Percentiles rank a stretch among this genome's conserved stretches.
Evolutionary conservation across 2,888 invertebrate genomes (phyloP).

Genomic region (Tipula vernalis): DNA sequence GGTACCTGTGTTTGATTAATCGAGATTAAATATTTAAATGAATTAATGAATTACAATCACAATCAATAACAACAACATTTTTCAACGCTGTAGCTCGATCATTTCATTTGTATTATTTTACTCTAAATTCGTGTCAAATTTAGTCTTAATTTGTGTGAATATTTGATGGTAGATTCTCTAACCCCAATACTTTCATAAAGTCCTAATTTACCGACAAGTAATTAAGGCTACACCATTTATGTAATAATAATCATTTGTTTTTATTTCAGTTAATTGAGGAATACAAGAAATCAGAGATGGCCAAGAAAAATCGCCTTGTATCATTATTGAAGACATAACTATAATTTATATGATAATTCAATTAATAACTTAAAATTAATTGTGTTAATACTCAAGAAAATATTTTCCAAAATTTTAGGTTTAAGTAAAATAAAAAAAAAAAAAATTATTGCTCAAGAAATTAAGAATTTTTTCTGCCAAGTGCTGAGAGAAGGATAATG

Average conservation of each 20-base stretch:
- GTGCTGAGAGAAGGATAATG: neutral
- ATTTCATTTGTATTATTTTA: too few relatives aligned
- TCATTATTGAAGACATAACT: constrained; percentile 22
- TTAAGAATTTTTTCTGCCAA: neutral
- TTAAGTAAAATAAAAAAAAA: neutral
- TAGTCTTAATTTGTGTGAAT: too few relatives aligned
- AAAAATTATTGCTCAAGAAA: neutral
- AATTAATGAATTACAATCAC: too few relatives aligned
- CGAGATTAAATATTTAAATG: too few relatives aligned
- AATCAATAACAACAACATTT: too few relatives aligned
- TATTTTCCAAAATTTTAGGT: neutral
- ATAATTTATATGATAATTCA: neutral
- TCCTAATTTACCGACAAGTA: too few relatives aligned
- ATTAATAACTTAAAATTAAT: neutral
- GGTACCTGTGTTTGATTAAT: too few relatives aligned
- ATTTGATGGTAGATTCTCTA: too few relatives aligned
- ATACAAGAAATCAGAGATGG: constrained; percentile 32
- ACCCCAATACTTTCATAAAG: too few relatives aligned
- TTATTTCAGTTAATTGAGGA: constrained; percentile 30
- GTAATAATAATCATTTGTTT: neutral
- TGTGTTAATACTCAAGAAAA: neutral
- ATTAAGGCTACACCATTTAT: too few relatives aligned
- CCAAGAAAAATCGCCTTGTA: constrained; percentile 31
- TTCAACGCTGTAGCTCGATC: too few relatives aligned
- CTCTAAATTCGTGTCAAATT: too few relatives aligned